Percentiles rank a stretch among this genome's conserved stretches.
Conservation (phyloP, 1,140 invertebrate species). For the Nixonia krombeini region DNA sequence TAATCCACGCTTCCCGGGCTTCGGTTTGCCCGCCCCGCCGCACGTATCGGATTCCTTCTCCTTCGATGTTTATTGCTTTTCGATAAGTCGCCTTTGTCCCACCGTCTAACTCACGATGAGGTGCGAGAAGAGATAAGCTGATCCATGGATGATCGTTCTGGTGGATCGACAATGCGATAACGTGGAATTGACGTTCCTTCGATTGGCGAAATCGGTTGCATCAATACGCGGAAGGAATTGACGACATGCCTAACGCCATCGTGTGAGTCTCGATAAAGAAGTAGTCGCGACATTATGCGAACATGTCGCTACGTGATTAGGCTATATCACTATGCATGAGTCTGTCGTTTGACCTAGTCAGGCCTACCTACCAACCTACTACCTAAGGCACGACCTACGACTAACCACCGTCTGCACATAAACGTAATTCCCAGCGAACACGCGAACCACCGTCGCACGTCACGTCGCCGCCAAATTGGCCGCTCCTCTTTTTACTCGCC, state of each 20-base stretch:
- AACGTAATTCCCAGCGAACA: conserved; percentile 31
- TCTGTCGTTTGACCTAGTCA: conserved; percentile 42
- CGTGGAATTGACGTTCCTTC: too few species aligned
- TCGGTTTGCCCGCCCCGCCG: conserved; percentile 24
- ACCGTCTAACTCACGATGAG: not conserved
- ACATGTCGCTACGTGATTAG: conserved; percentile 25
- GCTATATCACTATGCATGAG: conserved; percentile 44
- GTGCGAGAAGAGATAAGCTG: conserved; percentile 24
- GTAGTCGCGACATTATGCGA: conserved; percentile 10
- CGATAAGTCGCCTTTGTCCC: conserved; percentile 19
- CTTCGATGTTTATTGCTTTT: conserved; percentile 35
- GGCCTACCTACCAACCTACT: conserved; percentile 8
- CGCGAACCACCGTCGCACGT: conserved; percentile 21
- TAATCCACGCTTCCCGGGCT: conserved; percentile 33
- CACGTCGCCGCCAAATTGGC: conserved; percentile 7
- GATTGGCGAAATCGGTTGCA: too few species aligned
- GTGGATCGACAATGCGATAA: too few species aligned
- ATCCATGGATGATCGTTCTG: too few species aligned
- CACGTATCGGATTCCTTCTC: conserved; percentile 35
- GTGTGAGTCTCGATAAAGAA: conserved; percentile 17
- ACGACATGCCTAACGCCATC: conserved; percentile 35
- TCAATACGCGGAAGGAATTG: conserved; percentile 38
- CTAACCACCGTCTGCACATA: conserved; percentile 20
- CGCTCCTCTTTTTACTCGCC: too few species aligned
- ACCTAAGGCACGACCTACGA: conserved; percentile 10